These are phyloP conservation scores for Simalia tracyae DNA, from an alignment of 2,797 vertebrate genomes.

Conservation along the genomic window DNA sequence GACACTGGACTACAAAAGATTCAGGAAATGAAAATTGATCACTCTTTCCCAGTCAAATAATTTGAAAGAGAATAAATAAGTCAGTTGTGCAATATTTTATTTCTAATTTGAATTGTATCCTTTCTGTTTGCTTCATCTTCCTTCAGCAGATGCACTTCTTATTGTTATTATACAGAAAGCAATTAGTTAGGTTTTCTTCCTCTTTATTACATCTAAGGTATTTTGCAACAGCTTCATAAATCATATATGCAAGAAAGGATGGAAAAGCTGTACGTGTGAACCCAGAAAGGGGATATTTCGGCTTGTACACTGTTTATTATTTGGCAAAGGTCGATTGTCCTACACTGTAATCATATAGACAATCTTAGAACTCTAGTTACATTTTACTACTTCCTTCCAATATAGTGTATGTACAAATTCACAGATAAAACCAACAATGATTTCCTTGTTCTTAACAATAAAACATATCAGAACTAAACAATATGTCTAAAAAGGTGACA, in stretches of 20 bases:
- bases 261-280: neutral
- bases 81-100: neutral
- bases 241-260: neutral
- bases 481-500: neutral
- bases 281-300: neutral
- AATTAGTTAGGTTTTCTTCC: neutral
- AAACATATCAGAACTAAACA: neutral
- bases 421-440: neutral
- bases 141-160: neutral
- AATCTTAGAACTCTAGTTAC: neutral
- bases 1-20: neutral
- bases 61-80: neutral
- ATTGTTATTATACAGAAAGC: neutral
- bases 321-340: neutral
- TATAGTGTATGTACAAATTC: neutral
- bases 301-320: neutral
- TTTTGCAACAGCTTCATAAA: neutral
- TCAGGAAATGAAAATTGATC: neutral
- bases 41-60: neutral
- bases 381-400: neutral
- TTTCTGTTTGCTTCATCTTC: neutral
- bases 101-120: neutral
- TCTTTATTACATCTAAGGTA: neutral
- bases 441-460: neutral
- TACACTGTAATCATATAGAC: neutral